Evolutionary conservation across 2,797 vertebrate genomes (phyloP).

Genomic region (Syngnathus acus): DNA sequence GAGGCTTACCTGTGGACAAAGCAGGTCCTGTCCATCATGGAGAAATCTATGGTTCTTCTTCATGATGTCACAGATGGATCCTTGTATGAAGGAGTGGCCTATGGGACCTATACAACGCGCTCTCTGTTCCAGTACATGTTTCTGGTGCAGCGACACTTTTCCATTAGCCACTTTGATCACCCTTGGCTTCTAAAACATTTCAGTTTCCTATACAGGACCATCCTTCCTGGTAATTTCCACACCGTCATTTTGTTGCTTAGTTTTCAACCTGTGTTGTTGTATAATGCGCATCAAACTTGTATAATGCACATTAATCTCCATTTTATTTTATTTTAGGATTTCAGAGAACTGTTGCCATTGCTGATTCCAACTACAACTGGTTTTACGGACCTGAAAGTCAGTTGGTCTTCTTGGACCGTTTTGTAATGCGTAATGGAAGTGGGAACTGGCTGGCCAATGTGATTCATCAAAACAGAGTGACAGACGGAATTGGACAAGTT

Average conservation of each 20-base stretch:
- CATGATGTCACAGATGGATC: slow-evolving; percentile 91
- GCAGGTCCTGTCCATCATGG: slow-evolving; percentile 92
- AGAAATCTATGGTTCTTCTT: slow-evolving; percentile 91
- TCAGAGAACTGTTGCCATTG: slow-evolving; percentile 91
- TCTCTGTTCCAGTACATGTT: slow-evolving; percentile 97
- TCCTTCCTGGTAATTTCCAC: slow-evolving; percentile 79
- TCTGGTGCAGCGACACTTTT: slow-evolving; percentile 91
- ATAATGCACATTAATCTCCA: no score
- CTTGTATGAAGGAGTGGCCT: slow-evolving; percentile 93
- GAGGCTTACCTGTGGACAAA: slow-evolving; percentile 97
- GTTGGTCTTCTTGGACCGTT: slow-evolving; percentile 93
- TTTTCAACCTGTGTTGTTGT: background rate
- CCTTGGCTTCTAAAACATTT: slow-evolving; percentile 97
- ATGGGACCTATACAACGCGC: slow-evolving; percentile 92
- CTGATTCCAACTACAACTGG: slow-evolving; percentile 99
- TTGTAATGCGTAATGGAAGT: slow-evolving; percentile 92
- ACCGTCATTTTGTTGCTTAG: background rate
- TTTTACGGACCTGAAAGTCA: slow-evolving; percentile 99
- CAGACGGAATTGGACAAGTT: slow-evolving; percentile 84
- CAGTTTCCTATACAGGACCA: slow-evolving; percentile 90
- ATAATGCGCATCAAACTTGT: background rate
- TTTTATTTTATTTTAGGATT: slow-evolving; percentile 73
- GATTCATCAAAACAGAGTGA: slow-evolving; percentile 83
- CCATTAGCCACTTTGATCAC: slow-evolving; percentile 88
- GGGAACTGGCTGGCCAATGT: slow-evolving; percentile 94